phyloP scores from a whole-genome alignment of 2,797 vertebrate species.

The Microcaecilia unicolor region DNA sequence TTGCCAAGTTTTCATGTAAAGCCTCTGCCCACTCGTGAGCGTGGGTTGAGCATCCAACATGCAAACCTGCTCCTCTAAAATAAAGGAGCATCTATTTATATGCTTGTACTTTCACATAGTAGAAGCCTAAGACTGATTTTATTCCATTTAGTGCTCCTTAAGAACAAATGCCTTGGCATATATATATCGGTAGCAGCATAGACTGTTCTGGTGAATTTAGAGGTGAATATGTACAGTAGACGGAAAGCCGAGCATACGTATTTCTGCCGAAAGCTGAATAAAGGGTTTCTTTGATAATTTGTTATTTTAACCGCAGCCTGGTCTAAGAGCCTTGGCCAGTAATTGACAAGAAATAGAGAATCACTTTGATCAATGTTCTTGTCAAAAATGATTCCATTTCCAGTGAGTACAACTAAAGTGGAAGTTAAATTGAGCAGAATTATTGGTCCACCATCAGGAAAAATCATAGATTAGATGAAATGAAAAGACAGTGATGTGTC shows the following conservation, averaged over 20 bases:
- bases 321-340: slow-evolving; percentile 17
- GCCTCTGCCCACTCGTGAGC: too few relatives aligned
- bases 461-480: neutral
- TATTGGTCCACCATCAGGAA: neutral
- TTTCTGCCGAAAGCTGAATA: slow-evolving; percentile 31
- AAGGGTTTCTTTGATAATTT: slow-evolving; percentile 24
- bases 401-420: slow-evolving; percentile 1
- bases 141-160: too few relatives aligned
- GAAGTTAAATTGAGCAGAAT: slow-evolving; percentile 3
- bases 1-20: too few relatives aligned
- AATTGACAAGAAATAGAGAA: slow-evolving; percentile 19
- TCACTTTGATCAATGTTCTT: slow-evolving; percentile 15
- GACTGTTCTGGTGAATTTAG: slow-evolving; percentile 5
- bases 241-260: slow-evolving; percentile 11
- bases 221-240: slow-evolving; percentile 2
- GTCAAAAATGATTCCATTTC: slow-evolving; percentile 7
- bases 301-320: too few relatives aligned
- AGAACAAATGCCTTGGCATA: too few relatives aligned
- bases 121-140: too few relatives aligned
- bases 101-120: too few relatives aligned
- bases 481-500: neutral
- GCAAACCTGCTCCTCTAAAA: too few relatives aligned
- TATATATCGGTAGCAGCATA: slow-evolving; percentile 1
- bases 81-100: too few relatives aligned
- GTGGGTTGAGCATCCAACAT: too few relatives aligned